These are phyloP conservation scores for Nomada ruficornis DNA, from an alignment of 2,888 invertebrate genomes.

Conservation along the genomic window DNA sequence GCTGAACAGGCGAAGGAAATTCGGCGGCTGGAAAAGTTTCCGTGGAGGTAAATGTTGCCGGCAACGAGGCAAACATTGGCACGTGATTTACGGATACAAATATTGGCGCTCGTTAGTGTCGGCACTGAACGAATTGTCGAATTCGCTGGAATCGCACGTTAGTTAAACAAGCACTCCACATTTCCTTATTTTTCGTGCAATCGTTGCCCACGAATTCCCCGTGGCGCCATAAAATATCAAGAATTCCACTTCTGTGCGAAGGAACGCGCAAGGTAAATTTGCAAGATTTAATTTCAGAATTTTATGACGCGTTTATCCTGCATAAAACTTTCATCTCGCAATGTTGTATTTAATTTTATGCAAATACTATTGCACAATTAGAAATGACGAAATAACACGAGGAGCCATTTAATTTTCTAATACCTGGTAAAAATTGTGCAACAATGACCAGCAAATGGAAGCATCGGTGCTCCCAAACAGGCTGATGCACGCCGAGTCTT, in stretches of 20 bases:
- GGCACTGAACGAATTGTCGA: conserved; percentile 64
- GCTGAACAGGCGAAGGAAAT: conserved; percentile 31
- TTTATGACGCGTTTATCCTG: too few relatives aligned
- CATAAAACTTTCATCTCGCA: too few relatives aligned
- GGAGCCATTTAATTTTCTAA: neutral
- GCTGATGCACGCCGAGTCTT: neutral
- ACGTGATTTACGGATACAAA: conserved; percentile 73
- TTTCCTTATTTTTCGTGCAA: neutral
- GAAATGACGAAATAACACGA: neutral
- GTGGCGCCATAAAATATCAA: neutral
- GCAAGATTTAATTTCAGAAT: too few relatives aligned
- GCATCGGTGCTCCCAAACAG: neutral
- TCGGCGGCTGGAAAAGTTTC: conserved; percentile 62
- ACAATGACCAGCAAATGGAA: conserved; percentile 7
- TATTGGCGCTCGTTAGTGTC: conserved; percentile 71
- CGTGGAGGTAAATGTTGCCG: conserved; percentile 63
- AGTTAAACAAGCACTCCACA: conserved; percentile 6
- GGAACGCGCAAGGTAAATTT: too few relatives aligned
- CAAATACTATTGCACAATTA: neutral
- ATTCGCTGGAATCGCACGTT: conserved; percentile 40
- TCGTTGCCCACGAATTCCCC: neutral
- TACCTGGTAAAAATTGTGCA: neutral
- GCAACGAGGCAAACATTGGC: conserved; percentile 70
- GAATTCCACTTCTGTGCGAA: too few relatives aligned
- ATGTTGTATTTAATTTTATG: too few relatives aligned